Conservation (phyloP, 2,113 vertebrate species). For the Serilophus lunatus region DNA sequence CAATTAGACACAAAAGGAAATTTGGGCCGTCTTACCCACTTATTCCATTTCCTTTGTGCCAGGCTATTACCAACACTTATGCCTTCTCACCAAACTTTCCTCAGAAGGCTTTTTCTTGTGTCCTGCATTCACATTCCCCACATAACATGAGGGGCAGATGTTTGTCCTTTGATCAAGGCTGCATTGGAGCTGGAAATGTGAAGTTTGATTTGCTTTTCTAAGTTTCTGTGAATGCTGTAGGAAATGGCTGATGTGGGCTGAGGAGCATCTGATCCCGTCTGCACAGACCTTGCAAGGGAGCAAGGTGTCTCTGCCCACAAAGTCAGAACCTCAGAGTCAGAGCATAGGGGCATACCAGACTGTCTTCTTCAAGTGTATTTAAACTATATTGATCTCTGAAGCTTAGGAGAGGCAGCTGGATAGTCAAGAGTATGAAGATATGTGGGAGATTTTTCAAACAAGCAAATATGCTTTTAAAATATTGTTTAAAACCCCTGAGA, state of each 20-base stretch:
- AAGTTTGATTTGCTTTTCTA: neutral
- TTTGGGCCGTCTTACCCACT: neutral
- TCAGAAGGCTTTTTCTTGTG: neutral
- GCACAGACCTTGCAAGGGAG: neutral
- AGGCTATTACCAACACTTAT: neutral
- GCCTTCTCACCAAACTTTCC: neutral
- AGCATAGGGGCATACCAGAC: neutral
- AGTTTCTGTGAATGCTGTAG: neutral
- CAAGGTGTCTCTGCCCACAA: neutral
- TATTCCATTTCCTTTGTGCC: neutral
- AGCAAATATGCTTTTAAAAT: neutral
- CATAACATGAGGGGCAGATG: neutral
- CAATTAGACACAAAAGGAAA: conserved; percentile 53
- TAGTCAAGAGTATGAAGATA: neutral
- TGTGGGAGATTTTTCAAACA: conserved; percentile 17
- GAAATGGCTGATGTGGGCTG: conserved; percentile 6
- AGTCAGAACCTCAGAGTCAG: neutral
- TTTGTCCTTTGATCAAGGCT: neutral
- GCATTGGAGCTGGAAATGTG: neutral
- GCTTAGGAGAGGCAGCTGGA: neutral
- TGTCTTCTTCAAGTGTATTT: neutral
- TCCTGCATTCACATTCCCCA: neutral
- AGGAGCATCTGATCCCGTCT: neutral
- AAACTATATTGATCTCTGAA: conserved; percentile 8
- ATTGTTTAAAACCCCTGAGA: neutral